phyloP scores from a whole-genome alignment of 1,140 invertebrate genomes.

The Leptinotarsa lineolata region DNA sequence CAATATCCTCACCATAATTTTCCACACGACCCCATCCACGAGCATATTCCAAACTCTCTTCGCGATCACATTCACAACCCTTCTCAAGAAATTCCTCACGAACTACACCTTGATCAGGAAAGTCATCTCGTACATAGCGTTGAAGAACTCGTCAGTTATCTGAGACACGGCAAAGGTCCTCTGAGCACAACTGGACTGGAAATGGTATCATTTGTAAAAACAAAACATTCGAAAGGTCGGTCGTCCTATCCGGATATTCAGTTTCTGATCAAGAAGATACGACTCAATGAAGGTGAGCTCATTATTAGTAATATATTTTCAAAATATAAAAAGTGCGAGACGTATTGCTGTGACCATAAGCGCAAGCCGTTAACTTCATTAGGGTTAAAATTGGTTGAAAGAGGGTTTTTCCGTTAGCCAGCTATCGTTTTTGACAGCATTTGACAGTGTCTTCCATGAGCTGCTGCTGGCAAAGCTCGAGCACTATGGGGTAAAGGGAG shows the following conservation, averaged over 20 bases:
- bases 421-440: too few species aligned
- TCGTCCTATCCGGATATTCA: constrained; percentile 64
- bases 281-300: constrained; percentile 10
- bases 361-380: too few species aligned
- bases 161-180: constrained; percentile 55
- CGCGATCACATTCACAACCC: not conserved
- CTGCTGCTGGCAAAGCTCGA: too few species aligned
- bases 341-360: too few species aligned
- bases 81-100: not conserved
- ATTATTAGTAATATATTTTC: too few species aligned
- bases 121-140: constrained; percentile 20
- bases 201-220: constrained; percentile 55
- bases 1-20: not conserved
- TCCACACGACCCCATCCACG: not conserved
- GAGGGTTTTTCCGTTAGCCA: too few species aligned
- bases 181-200: constrained; percentile 54
- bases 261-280: constrained; percentile 31
- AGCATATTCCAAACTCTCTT: not conserved
- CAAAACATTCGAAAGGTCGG: constrained; percentile 40
- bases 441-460: too few species aligned
- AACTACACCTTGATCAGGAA: not conserved
- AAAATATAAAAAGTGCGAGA: too few species aligned
- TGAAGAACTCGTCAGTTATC: constrained; percentile 47
- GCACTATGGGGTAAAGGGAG: too few species aligned
- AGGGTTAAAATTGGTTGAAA: too few species aligned